Conservation (phyloP, 2,113 vertebrate genomes). For the Gila orcuttii region DNA sequence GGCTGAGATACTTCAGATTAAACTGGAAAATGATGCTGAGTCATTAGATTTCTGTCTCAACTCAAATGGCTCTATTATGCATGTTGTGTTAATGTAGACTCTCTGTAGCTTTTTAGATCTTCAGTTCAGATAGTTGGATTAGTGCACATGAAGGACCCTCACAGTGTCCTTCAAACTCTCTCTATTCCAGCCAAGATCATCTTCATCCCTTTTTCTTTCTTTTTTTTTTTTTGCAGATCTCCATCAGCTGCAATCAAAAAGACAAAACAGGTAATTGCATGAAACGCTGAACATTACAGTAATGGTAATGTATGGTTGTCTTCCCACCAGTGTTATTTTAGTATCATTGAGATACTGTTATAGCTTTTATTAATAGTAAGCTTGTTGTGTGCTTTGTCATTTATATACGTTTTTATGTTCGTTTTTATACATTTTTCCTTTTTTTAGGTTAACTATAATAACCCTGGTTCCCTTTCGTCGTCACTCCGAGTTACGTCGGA, state of each 20-base stretch:
- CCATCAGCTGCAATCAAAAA: neutral
- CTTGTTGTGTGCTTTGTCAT: too few species aligned
- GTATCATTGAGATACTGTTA: neutral
- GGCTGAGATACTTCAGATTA: neutral
- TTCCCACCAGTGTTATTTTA: neutral
- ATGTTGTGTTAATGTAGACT: constrained; percentile 18
- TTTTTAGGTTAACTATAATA: too few species aligned
- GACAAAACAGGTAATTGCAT: neutral
- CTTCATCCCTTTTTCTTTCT: neutral
- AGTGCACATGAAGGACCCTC: constrained; percentile 1
- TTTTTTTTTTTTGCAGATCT: neutral
- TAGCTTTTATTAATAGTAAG: neutral
- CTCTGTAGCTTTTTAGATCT: constrained; percentile 16
- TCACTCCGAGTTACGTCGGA: too few species aligned
- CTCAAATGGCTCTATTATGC: neutral
- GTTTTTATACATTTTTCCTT: neutral
- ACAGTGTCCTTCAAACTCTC: neutral
- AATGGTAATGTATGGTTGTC: neutral
- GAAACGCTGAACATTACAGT: neutral
- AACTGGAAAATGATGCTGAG: neutral
- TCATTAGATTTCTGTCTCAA: neutral
- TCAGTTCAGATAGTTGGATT: constrained; percentile 19
- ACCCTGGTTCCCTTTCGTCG: too few species aligned
- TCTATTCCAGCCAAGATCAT: neutral
- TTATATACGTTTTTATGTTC: neutral